These are phyloP conservation scores for Pogonocherus hispidulus DNA, from an alignment of 2,888 invertebrate species.

Conservation along the genomic window DNA sequence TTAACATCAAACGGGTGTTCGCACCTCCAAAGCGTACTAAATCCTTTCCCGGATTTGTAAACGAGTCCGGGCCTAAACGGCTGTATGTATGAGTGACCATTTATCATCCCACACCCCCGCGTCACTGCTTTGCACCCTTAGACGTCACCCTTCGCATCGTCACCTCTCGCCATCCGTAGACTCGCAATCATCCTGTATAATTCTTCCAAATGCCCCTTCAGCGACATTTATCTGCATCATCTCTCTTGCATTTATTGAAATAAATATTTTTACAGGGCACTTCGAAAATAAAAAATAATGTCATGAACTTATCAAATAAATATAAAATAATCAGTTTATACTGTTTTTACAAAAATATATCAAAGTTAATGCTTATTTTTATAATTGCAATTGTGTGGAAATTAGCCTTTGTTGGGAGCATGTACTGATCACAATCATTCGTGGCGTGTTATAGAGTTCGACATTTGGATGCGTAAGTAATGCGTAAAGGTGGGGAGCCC, in stretches of 20 bases:
- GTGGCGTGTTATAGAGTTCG: too few species aligned
- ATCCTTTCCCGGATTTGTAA: slow-evolving; percentile 69
- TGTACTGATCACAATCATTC: too few species aligned
- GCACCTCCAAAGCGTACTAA: slow-evolving; percentile 65
- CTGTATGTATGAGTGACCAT: slow-evolving; percentile 69
- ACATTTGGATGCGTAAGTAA: too few species aligned
- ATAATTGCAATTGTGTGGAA: too few species aligned
- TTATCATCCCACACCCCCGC: slow-evolving; percentile 67
- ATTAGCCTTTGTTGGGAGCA: too few species aligned
- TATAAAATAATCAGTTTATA: too few species aligned
- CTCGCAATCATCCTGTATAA: slow-evolving; percentile 38
- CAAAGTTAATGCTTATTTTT: too few species aligned
- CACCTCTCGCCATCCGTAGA: slow-evolving; percentile 38
- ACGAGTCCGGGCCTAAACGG: slow-evolving; percentile 67
- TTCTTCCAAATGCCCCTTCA: slow-evolving; percentile 33
- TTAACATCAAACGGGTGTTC: slow-evolving; percentile 63
- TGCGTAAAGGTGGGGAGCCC: too few species aligned
- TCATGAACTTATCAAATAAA: too few species aligned
- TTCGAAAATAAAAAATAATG: too few species aligned
- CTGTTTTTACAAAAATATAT: too few species aligned
- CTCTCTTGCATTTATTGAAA: background rate
- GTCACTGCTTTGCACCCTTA: slow-evolving; percentile 54
- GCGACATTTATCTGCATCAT: background rate
- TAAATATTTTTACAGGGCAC: too few species aligned
- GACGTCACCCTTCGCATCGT: slow-evolving; percentile 50